Base-by-base conservation (phyloP, 2,888 invertebrate species). In the Siphlonurus alternatus region DNA sequence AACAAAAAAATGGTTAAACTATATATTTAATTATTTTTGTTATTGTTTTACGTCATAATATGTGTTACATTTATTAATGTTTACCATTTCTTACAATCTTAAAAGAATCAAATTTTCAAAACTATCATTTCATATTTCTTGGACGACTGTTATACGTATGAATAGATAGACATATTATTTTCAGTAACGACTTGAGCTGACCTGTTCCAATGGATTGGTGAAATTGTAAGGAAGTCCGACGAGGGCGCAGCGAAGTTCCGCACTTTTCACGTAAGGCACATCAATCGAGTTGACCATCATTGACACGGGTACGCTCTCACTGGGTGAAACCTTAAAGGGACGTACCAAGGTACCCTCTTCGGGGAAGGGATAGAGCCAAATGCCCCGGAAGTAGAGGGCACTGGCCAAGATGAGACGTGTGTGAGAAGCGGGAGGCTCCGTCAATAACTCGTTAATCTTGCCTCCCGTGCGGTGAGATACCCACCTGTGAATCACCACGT, bases 201-300 rank as follows among this genome's bases (percentile, higher is more conserved):
- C n/a, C n/a, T n/a, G n/a, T n/a, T n/a, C n/a, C n/a, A n/a, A n/a
- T 2, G 60, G 10, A 25, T 78, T 76, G 62, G 78, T 80, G 65
- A 85, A 86, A 73, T 85, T 84, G 74, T 89, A 89, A 0, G 88
- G 88, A 2, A 89, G 75, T 1, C 83, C 85, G 66, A 88, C 69
- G 70, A 88, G 82, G 69, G 85, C 82, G 64, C 81, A 78, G 25
- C 79, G 81, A 71, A 82, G 70, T 67, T 71, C 69, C 18, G 70
- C 70, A 67, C 80, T 81, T 67, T 78, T 78, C 67, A 77, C 76
- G 70, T 82, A 86, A 0, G 83, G 83, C 67, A 83, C 82, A 1
- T 76, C 71, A 0, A 83, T 83, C 0, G 79, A 80, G 63, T 83
- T 85, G 59, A 81, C 78, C 89, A 89, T 89, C 76, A 87, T 79